Evolutionary conservation across 2,113 vertebrate species (phyloP), one percentile per base, ranked within the genome.

Genomic region (Platichthys stellatus): DNA sequence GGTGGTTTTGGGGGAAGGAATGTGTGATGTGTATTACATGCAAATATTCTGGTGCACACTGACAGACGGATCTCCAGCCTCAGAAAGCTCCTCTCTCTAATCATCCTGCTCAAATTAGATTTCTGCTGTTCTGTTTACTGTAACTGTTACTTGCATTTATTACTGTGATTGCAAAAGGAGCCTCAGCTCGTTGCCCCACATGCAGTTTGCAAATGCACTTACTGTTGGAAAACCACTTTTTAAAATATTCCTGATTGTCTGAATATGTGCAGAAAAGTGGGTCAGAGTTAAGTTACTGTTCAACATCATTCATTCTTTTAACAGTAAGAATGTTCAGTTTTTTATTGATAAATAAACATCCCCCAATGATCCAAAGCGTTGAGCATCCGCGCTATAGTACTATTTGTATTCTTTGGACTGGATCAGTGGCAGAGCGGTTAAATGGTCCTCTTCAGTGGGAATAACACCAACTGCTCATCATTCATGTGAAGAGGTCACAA

Each of bases 1-100:
- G 85, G 87, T 80, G 85, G 84, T 88, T 90, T 90, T 26, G 77
- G 72, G 24, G 72, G 81, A 75, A 90, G 86, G 88, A 85, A 88
- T 86, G 82, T 86, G 74, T 72, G 75, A 85, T 82, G 86, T 79
- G 76, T 70, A 68, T 67, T 75, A 82, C 85, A 83, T 74, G 84
- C 72, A 82, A 80, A 83, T 83, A 85, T 73, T 77, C 67, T 11
- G 24, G 24, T 61, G 43, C 66, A 23, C 23, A 28, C 23, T 76
- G 72, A 75, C 51, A 31, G 77, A 67, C 68, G 60, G 63, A 47
- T 57, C 74, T 67, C 73, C 68, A 85, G 63, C 62, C 76, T 73
- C 11, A n/a, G 7, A 74, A 63, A 58, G 81, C 58, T 51, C 62
- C 56, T 63, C 80, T 79, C 83, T 84, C 26, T 73, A 64, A 82